Evolutionary conservation across 2,113 vertebrate genomes (phyloP), one percentile per base, ranked within the genome.

Genomic region (Montifringilla adamsi): DNA sequence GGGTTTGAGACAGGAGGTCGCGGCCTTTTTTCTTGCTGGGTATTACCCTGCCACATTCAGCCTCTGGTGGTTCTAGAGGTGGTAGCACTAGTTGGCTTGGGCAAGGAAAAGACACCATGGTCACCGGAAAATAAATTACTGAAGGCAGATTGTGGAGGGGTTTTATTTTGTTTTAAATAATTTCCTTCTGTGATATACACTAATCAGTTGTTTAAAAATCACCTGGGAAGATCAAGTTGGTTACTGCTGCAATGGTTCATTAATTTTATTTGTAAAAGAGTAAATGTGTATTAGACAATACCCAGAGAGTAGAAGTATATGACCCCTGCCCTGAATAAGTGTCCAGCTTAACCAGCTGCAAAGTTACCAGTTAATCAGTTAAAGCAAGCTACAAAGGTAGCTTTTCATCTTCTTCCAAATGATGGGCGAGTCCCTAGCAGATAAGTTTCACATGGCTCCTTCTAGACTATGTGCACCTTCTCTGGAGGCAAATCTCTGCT

Each of bases 81-180:
- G 10, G 17, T 17, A 84, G 24, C 1, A 2, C 8, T 56, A 60
- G 22, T 28, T 35, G 22, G 10, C 2, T 1, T 1, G 4, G 35
- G 22, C 43, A 43, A 89, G 35, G 47, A 44, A 70, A 89, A 78
- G 41, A 23, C 13, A 50, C 7, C 0, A 0, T 53, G n/a, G 21
- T 22, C 21, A 39, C 27, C 59, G 49, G 33, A 74, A 95, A 78
- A 69, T 89, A 10, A 63, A 31, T 79, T 58, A 26, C 2, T 11
- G 46, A 63, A 72, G 58, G 59, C 23, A 84, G 39, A 56, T 9
- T 27, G 16, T 69, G 24, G 37, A 78, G 24, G 11, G 10, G 2
- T 23, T 83, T 83, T 82, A 46, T 23, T 83, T 53, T 50, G 33
- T 11, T 67, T 68, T 50, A 84, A 84, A n/a, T 35, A 0, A 35